phyloP scores from a whole-genome alignment of 92 coral and sea anemone species.

The Metridium senile region DNA sequence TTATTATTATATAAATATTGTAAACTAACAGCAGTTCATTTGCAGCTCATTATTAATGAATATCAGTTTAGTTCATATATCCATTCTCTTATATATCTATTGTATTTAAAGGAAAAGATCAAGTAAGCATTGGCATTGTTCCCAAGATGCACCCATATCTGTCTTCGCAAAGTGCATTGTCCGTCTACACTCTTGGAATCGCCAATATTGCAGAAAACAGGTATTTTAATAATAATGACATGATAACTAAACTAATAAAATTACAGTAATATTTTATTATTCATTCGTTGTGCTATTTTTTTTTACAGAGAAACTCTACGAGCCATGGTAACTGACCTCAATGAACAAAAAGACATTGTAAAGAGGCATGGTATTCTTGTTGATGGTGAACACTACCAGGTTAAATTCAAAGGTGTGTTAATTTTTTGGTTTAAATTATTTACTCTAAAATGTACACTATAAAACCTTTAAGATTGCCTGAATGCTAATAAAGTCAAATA shows the following conservation, averaged over 20 bases:
- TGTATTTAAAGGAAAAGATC: conserved; percentile 25
- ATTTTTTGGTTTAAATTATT: too few relatives aligned
- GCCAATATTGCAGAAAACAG: conserved; percentile 35
- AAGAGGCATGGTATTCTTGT: conserved; percentile 21
- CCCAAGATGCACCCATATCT: conserved; percentile 38
- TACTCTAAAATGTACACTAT: too few relatives aligned
- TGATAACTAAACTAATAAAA: not conserved
- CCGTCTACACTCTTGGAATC: conserved; percentile 31
- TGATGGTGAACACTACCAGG: conserved; percentile 8
- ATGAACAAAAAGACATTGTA: conserved; percentile 20
- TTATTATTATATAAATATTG: not conserved
- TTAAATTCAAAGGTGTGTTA: conserved; percentile 39
- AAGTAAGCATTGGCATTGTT: conserved; percentile 41
- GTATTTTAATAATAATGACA: not conserved
- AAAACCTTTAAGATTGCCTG: too few relatives aligned
- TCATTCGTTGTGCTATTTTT: too few relatives aligned
- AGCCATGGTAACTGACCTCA: conserved; percentile 19
- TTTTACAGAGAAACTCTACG: conserved; percentile 16
- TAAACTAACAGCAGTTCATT: not conserved
- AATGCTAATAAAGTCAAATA: too few relatives aligned
- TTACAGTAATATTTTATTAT: not conserved
- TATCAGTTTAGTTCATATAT: not conserved
- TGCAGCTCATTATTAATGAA: not conserved
- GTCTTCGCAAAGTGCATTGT: conserved; percentile 39
- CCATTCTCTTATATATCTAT: not conserved